Conservation (phyloP, 2,113 vertebrate species). For the Nothocercus julius region DNA sequence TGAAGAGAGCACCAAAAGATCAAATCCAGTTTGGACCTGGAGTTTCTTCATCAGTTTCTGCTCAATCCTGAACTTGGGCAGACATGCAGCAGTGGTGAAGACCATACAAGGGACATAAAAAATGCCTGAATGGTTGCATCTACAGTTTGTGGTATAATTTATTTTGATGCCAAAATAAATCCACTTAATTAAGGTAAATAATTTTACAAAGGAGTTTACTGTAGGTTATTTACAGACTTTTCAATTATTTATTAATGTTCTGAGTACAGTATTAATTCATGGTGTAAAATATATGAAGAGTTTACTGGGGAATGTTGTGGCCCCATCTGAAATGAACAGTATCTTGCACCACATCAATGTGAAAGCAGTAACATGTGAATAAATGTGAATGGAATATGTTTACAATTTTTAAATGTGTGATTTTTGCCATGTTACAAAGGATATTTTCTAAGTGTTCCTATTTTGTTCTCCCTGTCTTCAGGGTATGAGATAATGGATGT, state of each 20-base stretch:
- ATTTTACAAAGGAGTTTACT: not conserved
- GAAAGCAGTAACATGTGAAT: constrained; percentile 25
- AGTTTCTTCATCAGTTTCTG: not conserved
- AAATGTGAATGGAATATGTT: constrained; percentile 61
- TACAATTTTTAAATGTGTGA: constrained; percentile 46
- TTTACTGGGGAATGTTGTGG: constrained; percentile 23
- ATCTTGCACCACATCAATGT: constrained; percentile 30
- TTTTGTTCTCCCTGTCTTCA: not conserved
- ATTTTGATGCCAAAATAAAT: constrained; percentile 38
- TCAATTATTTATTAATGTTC: constrained; percentile 53
- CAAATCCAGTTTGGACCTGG: not conserved
- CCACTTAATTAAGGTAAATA: not conserved
- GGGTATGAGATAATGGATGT: not conserved
- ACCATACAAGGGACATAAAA: not conserved
- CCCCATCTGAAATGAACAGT: constrained; percentile 16
- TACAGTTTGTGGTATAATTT: not conserved
- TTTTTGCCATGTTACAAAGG: not conserved
- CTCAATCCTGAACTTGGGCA: not conserved
- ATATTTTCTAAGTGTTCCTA: not conserved
- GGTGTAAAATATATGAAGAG: constrained; percentile 11
- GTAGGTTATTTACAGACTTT: constrained; percentile 32
- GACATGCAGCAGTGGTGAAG: not conserved
- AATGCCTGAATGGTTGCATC: not conserved
- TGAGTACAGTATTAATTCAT: constrained; percentile 63
- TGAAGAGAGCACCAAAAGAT: constrained; percentile 18